Base-by-base conservation (phyloP, 2,113 vertebrate species). In the Hippocampus abdominalis region DNA sequence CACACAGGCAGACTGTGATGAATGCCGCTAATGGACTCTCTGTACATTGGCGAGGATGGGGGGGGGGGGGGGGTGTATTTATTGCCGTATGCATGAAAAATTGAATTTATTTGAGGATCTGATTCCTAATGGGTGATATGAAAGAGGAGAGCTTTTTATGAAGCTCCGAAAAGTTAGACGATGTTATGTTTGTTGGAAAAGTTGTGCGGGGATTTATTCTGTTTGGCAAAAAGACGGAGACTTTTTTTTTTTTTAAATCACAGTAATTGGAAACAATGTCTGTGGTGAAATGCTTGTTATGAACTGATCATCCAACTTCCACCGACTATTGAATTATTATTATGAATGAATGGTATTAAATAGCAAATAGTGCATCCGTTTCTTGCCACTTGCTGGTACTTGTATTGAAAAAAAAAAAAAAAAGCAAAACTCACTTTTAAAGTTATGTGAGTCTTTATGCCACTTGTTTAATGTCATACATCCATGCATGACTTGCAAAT, bases 21-120 rank as follows among this genome's bases (percentile, higher is more conserved):
- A 88, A 92, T 86, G 77, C 66, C 79, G 75, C 89, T 90, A 92
- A 92, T 92, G 89, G 85, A 87, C 85, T 75, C 85, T 85, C 74
- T 83, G 82, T 84, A 75, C 86, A 83, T 88, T 80, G 81, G 78
- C 81, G 60, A 69, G 76, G 67, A 82, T 74, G 78, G 62, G 73
- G 75, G 42, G 0, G 69, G 77, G 77, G 77, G 74, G 77, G 80
- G 84, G 84, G 80, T 67, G 69, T 82, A 84, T 88, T 89, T 90
- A 88, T 89, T 88, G 84, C 74, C 82, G 81, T 81, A 87, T 83
- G 85, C 82, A 70, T 83, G 81, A 88, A 86, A 81, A 78, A 79
- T 74, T 85, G 76, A 79, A 80, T 88, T 89, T 66, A 82, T 88
- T 87, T 79, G 72, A 76, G 65, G 75, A 71, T 76, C 29, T 88